Conservation (phyloP, 2,113 vertebrate genomes). For the Sander vitreus region DNA sequence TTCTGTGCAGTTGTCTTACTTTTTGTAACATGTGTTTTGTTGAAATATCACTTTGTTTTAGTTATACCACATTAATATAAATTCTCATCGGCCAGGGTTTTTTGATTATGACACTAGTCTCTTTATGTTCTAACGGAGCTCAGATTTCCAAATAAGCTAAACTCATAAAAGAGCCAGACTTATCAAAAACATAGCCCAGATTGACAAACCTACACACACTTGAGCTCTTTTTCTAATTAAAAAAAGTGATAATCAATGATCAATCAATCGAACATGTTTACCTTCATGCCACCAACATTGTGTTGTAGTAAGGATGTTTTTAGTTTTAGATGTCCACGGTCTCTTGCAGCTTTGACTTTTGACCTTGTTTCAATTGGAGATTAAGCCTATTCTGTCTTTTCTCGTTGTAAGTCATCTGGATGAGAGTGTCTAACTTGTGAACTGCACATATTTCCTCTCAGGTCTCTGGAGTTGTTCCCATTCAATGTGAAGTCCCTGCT, state of each 20-base stretch:
- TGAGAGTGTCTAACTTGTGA: neutral
- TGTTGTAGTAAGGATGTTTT: neutral
- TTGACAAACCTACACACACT: neutral
- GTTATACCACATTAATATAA: neutral
- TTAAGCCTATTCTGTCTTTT: neutral
- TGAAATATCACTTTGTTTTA: neutral
- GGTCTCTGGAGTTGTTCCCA: constrained; percentile 85
- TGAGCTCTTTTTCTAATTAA: neutral
- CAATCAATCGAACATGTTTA: neutral
- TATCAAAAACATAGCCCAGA: neutral
- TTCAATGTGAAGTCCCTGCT: constrained; percentile 92
- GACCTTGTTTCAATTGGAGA: neutral
- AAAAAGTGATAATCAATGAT: neutral
- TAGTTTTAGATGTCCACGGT: neutral
- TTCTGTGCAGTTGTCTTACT: neutral
- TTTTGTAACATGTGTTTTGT: neutral
- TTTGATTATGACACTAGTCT: neutral
- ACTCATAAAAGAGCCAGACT: neutral
- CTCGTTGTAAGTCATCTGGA: neutral
- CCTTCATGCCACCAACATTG: neutral
- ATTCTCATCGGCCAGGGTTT: neutral
- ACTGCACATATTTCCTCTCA: constrained; percentile 18
- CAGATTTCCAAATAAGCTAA: neutral
- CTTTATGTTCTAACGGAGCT: neutral
- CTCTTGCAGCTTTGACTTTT: neutral